A percentile compares a stretch with the other conserved stretches of the same genome.
Conservation (phyloP, 2,113 vertebrate species). For the Scopus umbretta region DNA sequence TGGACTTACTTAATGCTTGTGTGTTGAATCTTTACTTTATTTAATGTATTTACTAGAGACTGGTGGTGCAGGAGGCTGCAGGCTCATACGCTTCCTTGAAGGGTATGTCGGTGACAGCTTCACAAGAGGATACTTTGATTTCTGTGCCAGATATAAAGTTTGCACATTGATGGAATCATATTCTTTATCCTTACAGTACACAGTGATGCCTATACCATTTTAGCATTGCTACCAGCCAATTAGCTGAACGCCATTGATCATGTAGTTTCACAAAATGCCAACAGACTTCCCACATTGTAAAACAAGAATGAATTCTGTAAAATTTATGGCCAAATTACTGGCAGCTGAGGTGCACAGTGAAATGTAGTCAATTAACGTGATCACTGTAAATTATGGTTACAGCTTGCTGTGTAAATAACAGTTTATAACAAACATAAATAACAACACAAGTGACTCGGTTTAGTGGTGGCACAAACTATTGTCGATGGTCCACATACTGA, state of each 20-base stretch:
- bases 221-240: not conserved
- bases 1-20: constrained; percentile 4
- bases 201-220: not conserved
- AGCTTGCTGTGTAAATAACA: constrained; percentile 49
- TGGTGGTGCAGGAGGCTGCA: not conserved
- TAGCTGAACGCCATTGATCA: not conserved
- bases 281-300: not conserved
- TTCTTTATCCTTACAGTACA: not conserved
- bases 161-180: not conserved
- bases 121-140: not conserved
- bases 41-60: constrained; percentile 17
- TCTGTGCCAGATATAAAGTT: not conserved
- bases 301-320: constrained; percentile 27
- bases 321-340: constrained; percentile 47
- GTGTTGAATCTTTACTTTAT: constrained; percentile 37
- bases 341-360: constrained; percentile 22
- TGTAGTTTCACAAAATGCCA: constrained; percentile 7
- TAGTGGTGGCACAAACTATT: constrained; percentile 11
- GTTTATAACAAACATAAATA: constrained; percentile 51
- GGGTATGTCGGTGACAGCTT: not conserved
- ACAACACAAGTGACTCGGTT: constrained; percentile 33
- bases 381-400: constrained; percentile 52
- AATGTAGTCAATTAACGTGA: constrained; percentile 52
- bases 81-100: not conserved
- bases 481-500: not conserved